These are phyloP conservation scores for Larimichthys crocea DNA, from an alignment of 2,113 vertebrate species.

Conservation along the genomic window DNA sequence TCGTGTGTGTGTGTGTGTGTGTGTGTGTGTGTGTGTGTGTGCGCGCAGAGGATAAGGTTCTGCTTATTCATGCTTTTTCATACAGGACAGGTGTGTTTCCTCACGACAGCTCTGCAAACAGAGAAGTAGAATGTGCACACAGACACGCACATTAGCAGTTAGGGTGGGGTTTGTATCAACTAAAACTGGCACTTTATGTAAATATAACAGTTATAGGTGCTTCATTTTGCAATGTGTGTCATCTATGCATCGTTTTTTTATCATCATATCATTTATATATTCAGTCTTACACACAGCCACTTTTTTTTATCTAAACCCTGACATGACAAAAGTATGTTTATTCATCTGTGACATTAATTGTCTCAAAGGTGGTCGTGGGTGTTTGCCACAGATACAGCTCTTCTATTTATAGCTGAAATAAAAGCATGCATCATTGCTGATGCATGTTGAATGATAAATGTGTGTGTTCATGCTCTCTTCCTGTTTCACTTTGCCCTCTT, in stretches of 20 bases:
- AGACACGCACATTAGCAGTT: slow-evolving; percentile 20
- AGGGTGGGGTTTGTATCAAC: slow-evolving; percentile 31
- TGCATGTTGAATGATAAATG: slow-evolving; percentile 54
- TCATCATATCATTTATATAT: background rate
- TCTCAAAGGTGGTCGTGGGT: background rate
- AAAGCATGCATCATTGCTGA: slow-evolving; percentile 56
- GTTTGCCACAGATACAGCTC: slow-evolving; percentile 29
- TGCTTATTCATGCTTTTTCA: slow-evolving; percentile 46
- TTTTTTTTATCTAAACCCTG: background rate
- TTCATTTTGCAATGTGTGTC: slow-evolving; percentile 22
- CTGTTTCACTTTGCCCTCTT: background rate
- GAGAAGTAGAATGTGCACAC: slow-evolving; percentile 25
- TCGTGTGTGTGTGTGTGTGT: background rate
- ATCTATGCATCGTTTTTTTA: background rate
- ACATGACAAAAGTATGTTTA: background rate
- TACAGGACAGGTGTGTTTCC: slow-evolving; percentile 64
- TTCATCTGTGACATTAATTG: background rate
- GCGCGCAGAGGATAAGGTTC: slow-evolving; percentile 5
- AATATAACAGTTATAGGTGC: slow-evolving; percentile 56
- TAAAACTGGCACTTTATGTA: slow-evolving; percentile 40
- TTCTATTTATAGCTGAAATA: slow-evolving; percentile 60
- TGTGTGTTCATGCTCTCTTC: background rate
- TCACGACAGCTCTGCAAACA: slow-evolving; percentile 64
- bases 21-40: background rate
- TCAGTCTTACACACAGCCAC: background rate